phyloP scores from a whole-genome alignment of 92 coral and sea anemone species.

The Phenganax stokvisi region DNA sequence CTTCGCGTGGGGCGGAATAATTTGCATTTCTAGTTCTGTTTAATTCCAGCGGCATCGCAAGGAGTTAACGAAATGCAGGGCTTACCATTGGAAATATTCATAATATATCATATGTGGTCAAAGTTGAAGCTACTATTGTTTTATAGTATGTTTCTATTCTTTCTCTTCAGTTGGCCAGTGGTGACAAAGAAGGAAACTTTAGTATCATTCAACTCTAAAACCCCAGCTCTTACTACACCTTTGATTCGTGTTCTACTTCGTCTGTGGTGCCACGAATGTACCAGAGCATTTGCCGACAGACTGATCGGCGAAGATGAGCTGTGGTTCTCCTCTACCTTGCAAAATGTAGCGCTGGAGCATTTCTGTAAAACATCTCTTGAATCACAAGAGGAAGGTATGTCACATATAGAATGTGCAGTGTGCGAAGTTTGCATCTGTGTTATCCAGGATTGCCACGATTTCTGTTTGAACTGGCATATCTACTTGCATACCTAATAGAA shows the following conservation, averaged over 20 bases:
- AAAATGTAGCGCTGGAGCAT: slow-evolving; percentile 65
- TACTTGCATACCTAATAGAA: too few species aligned
- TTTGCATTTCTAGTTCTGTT: too few species aligned
- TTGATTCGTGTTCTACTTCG: slow-evolving; percentile 86
- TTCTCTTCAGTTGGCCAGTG: slow-evolving; percentile 61
- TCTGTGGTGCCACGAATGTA: slow-evolving; percentile 93
- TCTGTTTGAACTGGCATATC: too few species aligned
- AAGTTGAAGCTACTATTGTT: too few species aligned
- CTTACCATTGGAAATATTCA: too few species aligned
- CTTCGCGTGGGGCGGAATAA: too few species aligned
- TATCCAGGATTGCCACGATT: too few species aligned
- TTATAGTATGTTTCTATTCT: background rate
- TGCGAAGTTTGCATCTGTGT: too few species aligned
- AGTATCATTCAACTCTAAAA: slow-evolving; percentile 41
- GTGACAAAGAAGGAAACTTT: slow-evolving; percentile 37
- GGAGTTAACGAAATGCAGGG: too few species aligned
- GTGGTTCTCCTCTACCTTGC: slow-evolving; percentile 77
- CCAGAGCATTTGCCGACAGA: slow-evolving; percentile 81
- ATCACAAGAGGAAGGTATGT: background rate
- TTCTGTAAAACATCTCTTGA: slow-evolving; percentile 58
- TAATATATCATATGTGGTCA: too few species aligned
- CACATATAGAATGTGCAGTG: background rate
- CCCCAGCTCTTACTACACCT: slow-evolving; percentile 89
- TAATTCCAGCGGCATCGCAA: too few species aligned
- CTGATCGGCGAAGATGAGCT: slow-evolving; percentile 67